Evolutionary conservation across 2,113 vertebrate genomes (phyloP), one percentile per base, ranked within the genome.

Genomic region (Xiphophorus hellerii): DNA sequence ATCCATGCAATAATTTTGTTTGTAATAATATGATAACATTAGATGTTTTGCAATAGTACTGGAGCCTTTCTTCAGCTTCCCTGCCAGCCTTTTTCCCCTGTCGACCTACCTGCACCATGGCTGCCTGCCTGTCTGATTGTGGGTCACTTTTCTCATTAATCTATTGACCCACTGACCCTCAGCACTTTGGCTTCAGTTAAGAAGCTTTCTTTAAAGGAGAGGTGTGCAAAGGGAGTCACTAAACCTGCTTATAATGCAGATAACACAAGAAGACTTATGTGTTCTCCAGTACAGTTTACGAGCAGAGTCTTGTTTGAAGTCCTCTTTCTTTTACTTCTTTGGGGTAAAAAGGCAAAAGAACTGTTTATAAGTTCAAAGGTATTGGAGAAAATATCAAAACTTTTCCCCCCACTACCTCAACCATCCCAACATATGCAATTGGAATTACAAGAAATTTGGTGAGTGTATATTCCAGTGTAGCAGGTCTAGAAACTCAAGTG

Each of bases 211-310:
- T 54, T 11, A 67, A 63, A 51, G 44, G 31, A 68, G 77, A 74
- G 33, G 11, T 70, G 20, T 71, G 58, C 31, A 62, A 75, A 60
- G 71, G 42, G 42, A 65, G 60, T 86, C 62, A 64, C 60, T 71
- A 4, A 58, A 39, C 30, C n/a, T 29, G 58, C 39, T 39, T 20
- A 67, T 72, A 33, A n/a, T 25, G 11, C 28, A 33, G 35, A 63
- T n/a, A 68, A 60, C 12, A 31, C 48, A 37, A 73, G 39, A 71
- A 64, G 79, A 92, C 93, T 90, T 92, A 90, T 86, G 79, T 66
- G 66, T 70, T 62, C 20, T 28, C 48, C 71, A 65, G 78, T 83
- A 89, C 89, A 86, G 30, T 90, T 93, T 87, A 92, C 27, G 31
- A 92, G 82, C 51, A 30, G 71, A 88, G 73, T 73, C 80, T 71